A percentile compares a stretch with the other conserved stretches of the same genome.
Conservation (phyloP, 2,888 invertebrate genomes). For the Auanema sp. region DNA sequence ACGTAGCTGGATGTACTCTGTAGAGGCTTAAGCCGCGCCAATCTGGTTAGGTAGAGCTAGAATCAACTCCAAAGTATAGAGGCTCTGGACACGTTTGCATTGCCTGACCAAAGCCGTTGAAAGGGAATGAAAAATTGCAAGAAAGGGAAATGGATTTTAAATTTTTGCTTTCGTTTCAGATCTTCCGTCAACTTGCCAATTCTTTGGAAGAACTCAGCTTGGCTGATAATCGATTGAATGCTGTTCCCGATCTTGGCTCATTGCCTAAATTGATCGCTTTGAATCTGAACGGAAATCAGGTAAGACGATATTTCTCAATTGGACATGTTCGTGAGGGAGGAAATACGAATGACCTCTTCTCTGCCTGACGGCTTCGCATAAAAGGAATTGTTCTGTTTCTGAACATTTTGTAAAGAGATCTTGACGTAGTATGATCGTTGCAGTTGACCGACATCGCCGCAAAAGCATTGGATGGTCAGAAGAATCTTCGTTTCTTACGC, state of each 20-base stretch:
- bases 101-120: neutral
- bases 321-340: neutral
- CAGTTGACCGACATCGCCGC: slow-evolving; percentile 41
- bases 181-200: slow-evolving; percentile 27
- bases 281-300: slow-evolving; percentile 43
- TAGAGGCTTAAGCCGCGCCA: too few species aligned
- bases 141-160: slow-evolving; percentile 3
- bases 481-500: slow-evolving; percentile 39
- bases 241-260: slow-evolving; percentile 46
- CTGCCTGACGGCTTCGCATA: neutral
- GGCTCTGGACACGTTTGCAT: too few species aligned
- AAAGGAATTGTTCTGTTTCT: neutral
- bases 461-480: slow-evolving; percentile 33
- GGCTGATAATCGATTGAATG: slow-evolving; percentile 42
- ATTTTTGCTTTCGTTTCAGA: slow-evolving; percentile 9
- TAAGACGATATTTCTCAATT: slow-evolving; percentile 14
- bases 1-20: too few species aligned
- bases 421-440: slow-evolving; percentile 8
- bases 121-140: slow-evolving; percentile 3
- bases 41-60: too few species aligned
- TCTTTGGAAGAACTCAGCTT: slow-evolving; percentile 46
- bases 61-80: too few species aligned
- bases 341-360: neutral
- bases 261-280: slow-evolving; percentile 32
- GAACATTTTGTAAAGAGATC: slow-evolving; percentile 1